Conservation (phyloP, 2,888 invertebrate genomes). For the Oegoconia quadripuncta region DNA sequence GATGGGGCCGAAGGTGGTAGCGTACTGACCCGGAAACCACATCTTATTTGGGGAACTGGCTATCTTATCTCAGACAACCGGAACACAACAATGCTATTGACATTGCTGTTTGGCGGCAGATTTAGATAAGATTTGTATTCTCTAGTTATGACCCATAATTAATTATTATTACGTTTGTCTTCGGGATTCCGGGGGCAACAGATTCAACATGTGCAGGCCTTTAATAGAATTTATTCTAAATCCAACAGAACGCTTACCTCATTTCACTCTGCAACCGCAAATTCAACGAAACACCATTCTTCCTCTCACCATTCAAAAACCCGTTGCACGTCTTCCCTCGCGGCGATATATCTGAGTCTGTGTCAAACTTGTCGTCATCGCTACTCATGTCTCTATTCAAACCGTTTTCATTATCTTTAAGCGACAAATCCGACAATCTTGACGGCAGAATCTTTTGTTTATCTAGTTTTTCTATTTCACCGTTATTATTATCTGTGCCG, state of each 20-base stretch:
- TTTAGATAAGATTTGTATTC: no score
- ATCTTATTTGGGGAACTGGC: no score
- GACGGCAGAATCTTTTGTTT: conserved; percentile 40
- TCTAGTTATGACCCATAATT: not conserved
- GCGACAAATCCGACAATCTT: conserved; percentile 56
- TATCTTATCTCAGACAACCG: no score
- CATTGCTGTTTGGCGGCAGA: no score
- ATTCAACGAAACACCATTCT: conserved; percentile 65
- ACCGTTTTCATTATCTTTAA: conserved; percentile 54
- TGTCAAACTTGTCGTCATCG: conserved; percentile 57
- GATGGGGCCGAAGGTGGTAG: no score
- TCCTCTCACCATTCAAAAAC: conserved; percentile 40
- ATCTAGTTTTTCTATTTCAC: conserved; percentile 29
- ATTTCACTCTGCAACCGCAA: conserved; percentile 68
- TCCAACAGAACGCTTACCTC: conserved; percentile 47
- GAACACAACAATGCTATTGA: no score
- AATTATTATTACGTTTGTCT: not conserved
- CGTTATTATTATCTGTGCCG: conserved; percentile 20
- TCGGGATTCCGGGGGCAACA: not conserved
- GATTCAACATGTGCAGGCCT: not conserved
- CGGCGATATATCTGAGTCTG: conserved; percentile 55
- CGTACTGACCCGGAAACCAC: no score
- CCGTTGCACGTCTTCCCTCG: conserved; percentile 38
- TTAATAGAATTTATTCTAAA: conserved; percentile 1
- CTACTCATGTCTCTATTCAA: conserved; percentile 51